Percentiles rank a stretch among this genome's conserved stretches.
Evolutionary conservation across 2,797 vertebrate species (phyloP).

Genomic region (Coregonus sp.): DNA sequence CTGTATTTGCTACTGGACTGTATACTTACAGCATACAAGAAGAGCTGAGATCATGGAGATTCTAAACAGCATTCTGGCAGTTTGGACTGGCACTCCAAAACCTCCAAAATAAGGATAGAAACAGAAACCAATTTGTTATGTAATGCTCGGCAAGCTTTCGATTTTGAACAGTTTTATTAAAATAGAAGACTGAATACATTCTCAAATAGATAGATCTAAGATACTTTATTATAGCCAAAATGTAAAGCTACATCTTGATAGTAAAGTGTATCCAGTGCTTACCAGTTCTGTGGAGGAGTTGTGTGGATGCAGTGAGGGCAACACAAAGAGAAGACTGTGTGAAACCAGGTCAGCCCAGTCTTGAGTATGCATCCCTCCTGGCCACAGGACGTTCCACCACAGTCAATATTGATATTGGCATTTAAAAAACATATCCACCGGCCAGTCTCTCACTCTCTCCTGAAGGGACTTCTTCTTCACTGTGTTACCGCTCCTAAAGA

Average conservation of each 20-base stretch:
- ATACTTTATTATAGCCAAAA: background rate
- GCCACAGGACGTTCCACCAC: constrained; percentile 53
- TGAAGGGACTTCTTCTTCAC: constrained; percentile 33
- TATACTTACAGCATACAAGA: constrained; percentile 54
- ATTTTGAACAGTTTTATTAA: background rate
- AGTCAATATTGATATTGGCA: constrained; percentile 73
- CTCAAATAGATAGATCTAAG: no score
- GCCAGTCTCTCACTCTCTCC: constrained; percentile 29
- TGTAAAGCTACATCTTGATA: background rate
- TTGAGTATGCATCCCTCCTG: background rate
- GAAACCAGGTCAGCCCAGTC: constrained; percentile 32
- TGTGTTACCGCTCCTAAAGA: background rate
- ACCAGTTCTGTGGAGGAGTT: constrained; percentile 29
- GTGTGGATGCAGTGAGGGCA: constrained; percentile 28
- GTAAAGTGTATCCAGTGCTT: constrained; percentile 12
- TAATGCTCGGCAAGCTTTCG: background rate
- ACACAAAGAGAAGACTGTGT: constrained; percentile 50
- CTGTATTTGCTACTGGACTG: background rate
- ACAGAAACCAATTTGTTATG: background rate
- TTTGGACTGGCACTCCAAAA: constrained; percentile 14
- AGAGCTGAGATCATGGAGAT: constrained; percentile 33
- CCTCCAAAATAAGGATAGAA: constrained; percentile 19
- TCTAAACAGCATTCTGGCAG: constrained; percentile 38
- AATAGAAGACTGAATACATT: background rate
- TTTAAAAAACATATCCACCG: constrained; percentile 45